A percentile compares a stretch with the other conserved stretches of the same genome.
Conservation (phyloP, 2,888 invertebrate species). For the Crocallis elinguaria region DNA sequence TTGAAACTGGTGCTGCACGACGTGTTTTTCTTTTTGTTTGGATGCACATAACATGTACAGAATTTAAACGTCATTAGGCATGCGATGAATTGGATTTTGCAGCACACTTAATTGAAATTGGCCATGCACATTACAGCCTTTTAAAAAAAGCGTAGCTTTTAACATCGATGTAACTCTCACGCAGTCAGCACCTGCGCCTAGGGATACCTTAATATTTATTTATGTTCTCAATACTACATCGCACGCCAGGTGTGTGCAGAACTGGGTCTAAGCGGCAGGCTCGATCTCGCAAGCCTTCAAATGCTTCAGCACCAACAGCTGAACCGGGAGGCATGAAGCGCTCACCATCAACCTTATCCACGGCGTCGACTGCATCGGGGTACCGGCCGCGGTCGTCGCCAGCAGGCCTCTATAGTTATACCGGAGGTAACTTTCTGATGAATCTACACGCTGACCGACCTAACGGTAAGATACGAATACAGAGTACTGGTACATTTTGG, state of each 20-base stretch:
- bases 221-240: constrained; percentile 23
- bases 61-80: too few species aligned
- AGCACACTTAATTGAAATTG: too few species aligned
- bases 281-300: constrained; percentile 74
- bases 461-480: not conserved
- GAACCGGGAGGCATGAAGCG: constrained; percentile 62
- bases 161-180: not conserved
- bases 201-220: not conserved
- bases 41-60: too few species aligned
- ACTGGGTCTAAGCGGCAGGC: constrained; percentile 80
- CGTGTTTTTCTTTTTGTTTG: too few species aligned
- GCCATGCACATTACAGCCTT: too few species aligned
- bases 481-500: not conserved
- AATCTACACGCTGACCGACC: constrained; percentile 8
- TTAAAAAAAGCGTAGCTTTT: too few species aligned
- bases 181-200: not conserved
- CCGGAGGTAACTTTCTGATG: constrained; percentile 73
- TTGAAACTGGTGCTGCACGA: too few species aligned
- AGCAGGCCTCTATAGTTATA: constrained; percentile 91
- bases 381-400: constrained; percentile 91
- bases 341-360: constrained; percentile 77
- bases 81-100: too few species aligned
- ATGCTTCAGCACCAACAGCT: constrained; percentile 58
- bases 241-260: constrained; percentile 75
- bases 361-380: constrained; percentile 73